Percentiles rank a stretch among this genome's conserved stretches.
These are phyloP conservation scores for Caradrina clavipalpis DNA, from an alignment of 2,888 invertebrate genomes.

Conservation along the genomic window DNA sequence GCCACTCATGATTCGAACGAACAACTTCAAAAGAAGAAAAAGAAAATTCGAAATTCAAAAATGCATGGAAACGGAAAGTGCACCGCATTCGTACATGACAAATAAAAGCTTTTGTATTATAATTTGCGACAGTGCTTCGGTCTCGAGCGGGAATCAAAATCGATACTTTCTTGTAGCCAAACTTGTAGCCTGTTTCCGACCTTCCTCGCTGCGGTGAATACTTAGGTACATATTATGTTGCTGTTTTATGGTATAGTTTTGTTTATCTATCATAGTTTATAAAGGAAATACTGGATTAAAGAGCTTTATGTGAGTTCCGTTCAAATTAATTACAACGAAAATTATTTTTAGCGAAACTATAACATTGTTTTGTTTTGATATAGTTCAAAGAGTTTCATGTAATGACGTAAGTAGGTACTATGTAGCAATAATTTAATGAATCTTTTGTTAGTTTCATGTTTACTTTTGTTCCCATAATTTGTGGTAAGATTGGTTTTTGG, in stretches of 20 bases:
- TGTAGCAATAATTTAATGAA: neutral
- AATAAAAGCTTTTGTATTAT: constrained; percentile 60
- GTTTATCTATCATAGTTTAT: constrained; percentile 36
- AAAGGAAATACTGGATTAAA: constrained; percentile 25
- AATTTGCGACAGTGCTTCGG: constrained; percentile 56
- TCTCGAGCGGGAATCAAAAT: constrained; percentile 51
- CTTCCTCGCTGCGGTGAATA: constrained; percentile 53
- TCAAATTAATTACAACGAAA: constrained; percentile 28
- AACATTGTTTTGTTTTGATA: constrained; percentile 19
- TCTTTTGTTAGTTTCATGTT: neutral
- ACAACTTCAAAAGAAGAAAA: constrained; percentile 23
- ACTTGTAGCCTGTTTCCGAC: constrained; percentile 66
- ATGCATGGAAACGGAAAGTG: constrained; percentile 36
- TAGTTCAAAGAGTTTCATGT: constrained; percentile 23
- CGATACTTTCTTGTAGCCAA: constrained; percentile 71
- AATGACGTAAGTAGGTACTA: neutral
- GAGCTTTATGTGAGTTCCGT: constrained; percentile 24
- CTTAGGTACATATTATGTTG: constrained; percentile 4
- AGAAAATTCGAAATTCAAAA: constrained; percentile 32
- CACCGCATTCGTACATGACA: constrained; percentile 28
- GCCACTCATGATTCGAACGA: constrained; percentile 22
- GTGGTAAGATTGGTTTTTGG: too few species aligned
- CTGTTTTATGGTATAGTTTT: constrained; percentile 28
- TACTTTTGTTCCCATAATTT: constrained; percentile 1
- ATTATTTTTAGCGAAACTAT: constrained; percentile 26